These are phyloP conservation scores for Notamacropus eugenii DNA, from an alignment of 2,797 vertebrate genomes.

Conservation along the genomic window DNA sequence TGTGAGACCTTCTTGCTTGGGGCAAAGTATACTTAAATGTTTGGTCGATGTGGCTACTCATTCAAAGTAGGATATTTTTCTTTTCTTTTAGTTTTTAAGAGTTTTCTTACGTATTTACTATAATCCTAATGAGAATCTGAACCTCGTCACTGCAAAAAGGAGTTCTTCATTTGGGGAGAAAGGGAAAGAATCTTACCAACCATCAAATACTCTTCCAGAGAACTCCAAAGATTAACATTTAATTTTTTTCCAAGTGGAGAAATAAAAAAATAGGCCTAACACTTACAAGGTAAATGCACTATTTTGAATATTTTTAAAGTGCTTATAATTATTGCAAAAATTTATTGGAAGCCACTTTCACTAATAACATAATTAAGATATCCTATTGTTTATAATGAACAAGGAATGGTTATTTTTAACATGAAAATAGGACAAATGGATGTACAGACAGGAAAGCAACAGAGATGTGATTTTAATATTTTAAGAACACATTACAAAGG, in stretches of 20 bases:
- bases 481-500: neutral
- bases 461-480: neutral
- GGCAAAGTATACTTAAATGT: slow-evolving; percentile 23
- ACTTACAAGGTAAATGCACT: too few relatives aligned
- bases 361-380: neutral
- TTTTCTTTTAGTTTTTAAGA: slow-evolving; percentile 7
- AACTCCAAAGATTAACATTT: neutral
- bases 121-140: neutral
- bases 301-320: neutral
- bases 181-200: neutral
- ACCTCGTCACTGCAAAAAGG: neutral
- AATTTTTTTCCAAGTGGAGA: neutral
- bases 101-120: neutral
- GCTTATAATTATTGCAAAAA: neutral
- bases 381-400: neutral
- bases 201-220: neutral
- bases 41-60: neutral
- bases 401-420: neutral
- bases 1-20: slow-evolving; percentile 15
- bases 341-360: neutral
- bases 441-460: neutral
- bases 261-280: neutral
- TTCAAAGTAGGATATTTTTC: neutral
- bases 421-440: neutral
- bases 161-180: neutral